Conservation (phyloP, 1,140 invertebrate species). For the Eurosta solidaginis region DNA sequence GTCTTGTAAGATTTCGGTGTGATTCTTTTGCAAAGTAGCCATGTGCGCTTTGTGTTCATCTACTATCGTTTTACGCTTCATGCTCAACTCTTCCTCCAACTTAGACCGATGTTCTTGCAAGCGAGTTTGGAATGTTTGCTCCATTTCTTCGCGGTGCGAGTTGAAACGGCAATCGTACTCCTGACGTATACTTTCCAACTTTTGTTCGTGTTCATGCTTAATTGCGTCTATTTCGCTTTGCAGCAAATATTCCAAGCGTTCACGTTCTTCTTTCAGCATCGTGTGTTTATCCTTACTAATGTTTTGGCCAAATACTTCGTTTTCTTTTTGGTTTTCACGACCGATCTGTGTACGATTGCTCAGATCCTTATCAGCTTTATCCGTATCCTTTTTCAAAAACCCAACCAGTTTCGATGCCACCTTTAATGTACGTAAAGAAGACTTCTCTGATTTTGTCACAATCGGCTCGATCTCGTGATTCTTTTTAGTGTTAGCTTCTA, state of each 20-base stretch:
- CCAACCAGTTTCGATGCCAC: conserved; percentile 46
- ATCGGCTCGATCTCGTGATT: conserved; percentile 57
- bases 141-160: conserved; percentile 62
- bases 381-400: conserved; percentile 40
- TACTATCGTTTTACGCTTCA: conserved; percentile 60
- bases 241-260: conserved; percentile 42
- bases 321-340: neutral
- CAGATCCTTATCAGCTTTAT: neutral
- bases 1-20: conserved; percentile 63
- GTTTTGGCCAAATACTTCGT: conserved; percentile 1
- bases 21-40: conserved; percentile 62
- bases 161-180: conserved; percentile 64
- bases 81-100: conserved; percentile 60
- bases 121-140: conserved; percentile 61
- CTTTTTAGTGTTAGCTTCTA: conserved; percentile 46
- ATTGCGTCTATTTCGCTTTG: conserved; percentile 53
- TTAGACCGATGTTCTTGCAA: conserved; percentile 46
- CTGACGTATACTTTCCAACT: conserved; percentile 60
- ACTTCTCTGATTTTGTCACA: conserved; percentile 40
- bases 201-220: conserved; percentile 58
- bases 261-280: conserved; percentile 44
- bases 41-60: conserved; percentile 62
- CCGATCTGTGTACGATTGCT: neutral
- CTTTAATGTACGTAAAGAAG: conserved; percentile 38
- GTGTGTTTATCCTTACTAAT: conserved; percentile 30